Base-by-base conservation (phyloP, 2,888 invertebrate genomes). In the Cerceris rybyensis region DNA sequence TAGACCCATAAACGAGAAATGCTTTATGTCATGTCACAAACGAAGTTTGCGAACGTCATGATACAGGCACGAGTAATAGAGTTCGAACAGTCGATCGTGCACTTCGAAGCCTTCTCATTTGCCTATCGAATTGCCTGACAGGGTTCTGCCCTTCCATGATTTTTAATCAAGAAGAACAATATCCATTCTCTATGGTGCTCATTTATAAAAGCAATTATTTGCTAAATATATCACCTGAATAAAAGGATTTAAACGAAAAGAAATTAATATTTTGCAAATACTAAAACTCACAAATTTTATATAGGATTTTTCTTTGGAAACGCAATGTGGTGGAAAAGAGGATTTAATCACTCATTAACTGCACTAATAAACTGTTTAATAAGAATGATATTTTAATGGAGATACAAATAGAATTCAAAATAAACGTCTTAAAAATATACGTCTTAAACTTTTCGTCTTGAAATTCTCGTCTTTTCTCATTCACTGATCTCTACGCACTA, bases 1-100 rank as follows among this genome's bases (percentile, higher is more conserved):
- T 49, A 46, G 70, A 73, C 75, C 81, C 75, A 55, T 70, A 81
- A 28, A 78, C 74, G 78, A 64, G 71, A 71, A 68, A 55, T 60
- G 68, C 59, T 74, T 70, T 61, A 39, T 50, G 59, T 52, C 72
- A 42, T 65, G 60, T 71, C 68, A 63, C 59, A 64, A 80, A 66
- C 58, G 65, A 61, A 74, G 14, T 69, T 67, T 58, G 52, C 59
- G 43, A 80, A 75, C 69, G 55, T 73, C 66, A 50, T 9, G 59
- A 70, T 67, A 67, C 70, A 43, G 70, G 50, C 57, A 60, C 59
- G 63, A 55, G 57, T 75, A 78, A 83, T 83, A 54, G 73, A 80
- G 74, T 69, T 69, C 71, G 69, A 55, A 54, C 74, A 61, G 70
- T 60, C 73, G 58, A 68, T 80, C 70, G 73, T 28, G 64, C 55